A percentile compares a stretch with the other conserved stretches of the same genome.
Conservation (phyloP, 2,113 vertebrate genomes). For the Nanorana parkeri region DNA sequence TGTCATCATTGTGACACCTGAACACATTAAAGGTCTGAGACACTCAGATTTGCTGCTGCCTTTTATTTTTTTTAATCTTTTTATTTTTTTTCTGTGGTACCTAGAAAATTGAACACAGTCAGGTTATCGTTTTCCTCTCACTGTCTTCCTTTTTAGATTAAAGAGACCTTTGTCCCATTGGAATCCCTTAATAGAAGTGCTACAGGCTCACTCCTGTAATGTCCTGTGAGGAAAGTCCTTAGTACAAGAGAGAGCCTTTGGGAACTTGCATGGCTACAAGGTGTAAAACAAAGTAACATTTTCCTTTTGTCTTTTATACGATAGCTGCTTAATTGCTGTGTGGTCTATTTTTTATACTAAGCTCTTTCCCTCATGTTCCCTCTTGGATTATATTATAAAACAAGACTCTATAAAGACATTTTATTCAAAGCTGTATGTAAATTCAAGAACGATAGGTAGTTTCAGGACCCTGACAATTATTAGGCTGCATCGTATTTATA, state of each 20-base stretch:
- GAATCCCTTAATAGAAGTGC: constrained; percentile 51
- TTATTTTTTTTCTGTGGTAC: constrained; percentile 34
- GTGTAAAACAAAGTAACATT: constrained; percentile 41
- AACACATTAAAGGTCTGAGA: constrained; percentile 20
- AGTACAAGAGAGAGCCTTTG: constrained; percentile 39
- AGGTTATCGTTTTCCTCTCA: constrained; percentile 19
- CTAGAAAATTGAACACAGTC: constrained; percentile 43
- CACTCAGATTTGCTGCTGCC: constrained; percentile 3
- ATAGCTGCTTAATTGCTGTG: constrained; percentile 52
- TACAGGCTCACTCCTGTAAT: constrained; percentile 48
- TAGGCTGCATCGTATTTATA: not conserved
- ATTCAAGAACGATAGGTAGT: not conserved
- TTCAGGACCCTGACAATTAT: not conserved
- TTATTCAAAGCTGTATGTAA: constrained; percentile 42
- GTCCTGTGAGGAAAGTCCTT: constrained; percentile 46
- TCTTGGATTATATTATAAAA: constrained; percentile 48
- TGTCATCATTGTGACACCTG: constrained; percentile 25
- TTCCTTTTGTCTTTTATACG: constrained; percentile 51
- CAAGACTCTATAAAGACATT: constrained; percentile 20
- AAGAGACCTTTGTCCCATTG: constrained; percentile 34
- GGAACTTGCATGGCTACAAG: constrained; percentile 52
- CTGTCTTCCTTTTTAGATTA: constrained; percentile 50
- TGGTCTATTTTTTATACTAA: constrained; percentile 52
- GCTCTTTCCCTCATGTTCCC: constrained; percentile 35
- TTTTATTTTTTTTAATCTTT: constrained; percentile 38